These are phyloP conservation scores for Larimichthys polyactis DNA, from an alignment of 2,113 vertebrate genomes.

Conservation along the genomic window DNA sequence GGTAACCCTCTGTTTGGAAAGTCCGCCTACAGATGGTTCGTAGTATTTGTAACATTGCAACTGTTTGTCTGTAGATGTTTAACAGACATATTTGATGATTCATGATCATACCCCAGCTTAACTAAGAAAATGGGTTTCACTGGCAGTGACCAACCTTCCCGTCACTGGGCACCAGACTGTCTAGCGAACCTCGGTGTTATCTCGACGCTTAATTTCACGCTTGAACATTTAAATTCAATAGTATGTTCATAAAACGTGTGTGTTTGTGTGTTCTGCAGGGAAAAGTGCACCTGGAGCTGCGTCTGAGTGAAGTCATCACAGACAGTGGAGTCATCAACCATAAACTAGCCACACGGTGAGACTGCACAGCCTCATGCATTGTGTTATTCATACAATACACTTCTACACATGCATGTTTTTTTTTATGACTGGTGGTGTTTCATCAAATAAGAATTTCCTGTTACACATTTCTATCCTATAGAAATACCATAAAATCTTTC, in stretches of 20 bases:
- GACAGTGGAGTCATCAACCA: slow-evolving; percentile 94
- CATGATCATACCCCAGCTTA: no score
- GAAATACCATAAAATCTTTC: no score
- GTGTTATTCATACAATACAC: not conserved
- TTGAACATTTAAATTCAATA: not conserved
- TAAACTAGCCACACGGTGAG: slow-evolving; percentile 96
- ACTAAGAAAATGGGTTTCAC: not conserved
- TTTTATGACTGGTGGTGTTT: no score
- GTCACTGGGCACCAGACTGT: not conserved
- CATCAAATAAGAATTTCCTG: no score
- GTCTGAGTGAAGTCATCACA: slow-evolving; percentile 97
- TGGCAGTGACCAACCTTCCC: not conserved
- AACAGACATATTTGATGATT: no score
- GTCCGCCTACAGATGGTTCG: no score
- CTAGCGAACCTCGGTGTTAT: not conserved
- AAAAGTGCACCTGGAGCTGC: slow-evolving; percentile 96
- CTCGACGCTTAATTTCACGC: not conserved
- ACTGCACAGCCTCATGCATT: not conserved
- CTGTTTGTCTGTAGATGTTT: no score
- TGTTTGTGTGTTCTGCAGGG: slow-evolving; percentile 85
- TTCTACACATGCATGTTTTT: slow-evolving; percentile 1
- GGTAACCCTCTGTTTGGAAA: not conserved
- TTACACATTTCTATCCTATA: no score
- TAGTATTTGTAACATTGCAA: no score
- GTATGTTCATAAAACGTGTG: not conserved